Evolutionary conservation across 2,888 invertebrate genomes (phyloP).

Genomic region (Entomobrya multifasciata): DNA sequence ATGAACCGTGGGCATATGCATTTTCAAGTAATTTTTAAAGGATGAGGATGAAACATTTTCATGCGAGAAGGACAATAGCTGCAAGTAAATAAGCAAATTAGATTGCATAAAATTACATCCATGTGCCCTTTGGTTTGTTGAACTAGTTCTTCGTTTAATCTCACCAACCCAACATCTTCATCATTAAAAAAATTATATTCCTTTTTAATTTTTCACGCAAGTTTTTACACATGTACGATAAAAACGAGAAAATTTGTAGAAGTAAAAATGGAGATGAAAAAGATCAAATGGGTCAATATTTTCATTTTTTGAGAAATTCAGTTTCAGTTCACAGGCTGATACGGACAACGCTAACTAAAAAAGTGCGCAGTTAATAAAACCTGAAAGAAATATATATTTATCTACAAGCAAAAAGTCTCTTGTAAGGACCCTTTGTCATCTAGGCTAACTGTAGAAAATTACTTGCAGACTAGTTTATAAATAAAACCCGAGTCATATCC

Average conservation of each 20-base stretch:
- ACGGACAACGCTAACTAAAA: background rate
- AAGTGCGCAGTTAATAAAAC: background rate
- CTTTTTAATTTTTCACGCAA: conserved; percentile 2
- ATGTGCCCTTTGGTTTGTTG: conserved; percentile 19
- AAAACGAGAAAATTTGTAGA: conserved; percentile 6
- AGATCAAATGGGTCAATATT: conserved; percentile 53
- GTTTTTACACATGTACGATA: no score
- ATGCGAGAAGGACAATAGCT: conserved; percentile 29
- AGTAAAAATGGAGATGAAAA: no score
- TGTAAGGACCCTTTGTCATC: background rate
- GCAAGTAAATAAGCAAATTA: conserved; percentile 34
- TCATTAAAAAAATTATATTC: background rate
- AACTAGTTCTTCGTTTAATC: conserved; percentile 6
- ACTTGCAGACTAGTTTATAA: background rate
- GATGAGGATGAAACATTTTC: conserved; percentile 33
- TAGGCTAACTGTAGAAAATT: background rate
- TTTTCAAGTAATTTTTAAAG: no score
- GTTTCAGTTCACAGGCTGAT: conserved; percentile 26
- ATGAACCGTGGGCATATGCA: no score
- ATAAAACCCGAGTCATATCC: conserved; percentile 54
- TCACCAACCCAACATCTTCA: background rate
- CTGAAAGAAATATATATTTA: background rate
- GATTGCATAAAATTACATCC: conserved; percentile 31
- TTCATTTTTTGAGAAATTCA: conserved; percentile 14
- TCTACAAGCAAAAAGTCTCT: background rate